Evolutionary conservation across 1,140 invertebrate genomes (phyloP), one percentile per base, ranked within the genome.

Genomic region (Macrobrachium rosenbergii): DNA sequence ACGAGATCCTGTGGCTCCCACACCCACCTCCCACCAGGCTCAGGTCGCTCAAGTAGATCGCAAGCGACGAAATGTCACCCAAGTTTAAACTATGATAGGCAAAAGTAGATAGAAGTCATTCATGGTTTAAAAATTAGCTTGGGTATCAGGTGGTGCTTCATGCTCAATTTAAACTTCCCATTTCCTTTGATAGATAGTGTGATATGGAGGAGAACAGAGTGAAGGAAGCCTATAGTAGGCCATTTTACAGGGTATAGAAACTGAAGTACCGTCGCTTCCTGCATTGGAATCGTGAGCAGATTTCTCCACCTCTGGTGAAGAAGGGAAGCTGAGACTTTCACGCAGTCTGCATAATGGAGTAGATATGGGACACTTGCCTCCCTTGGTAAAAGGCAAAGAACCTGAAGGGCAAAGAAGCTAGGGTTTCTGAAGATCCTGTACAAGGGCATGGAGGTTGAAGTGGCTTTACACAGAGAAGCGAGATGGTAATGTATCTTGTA

Each of bases 51-150:
- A 86, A 63, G 88, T 75, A 64, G 88, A 89, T 78, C 83, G 89
- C 77, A 89, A 89, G 64, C 87, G 89, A 75, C 87, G 89, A 23
- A 89, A 89, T 58, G 89, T 89, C 59, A 89, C 89, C 72, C 89
- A 89, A 59, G 89, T 89, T 43, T 89, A 88, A 60, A 62, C 21
- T 37, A 80, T 75, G 28, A 75, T 75, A 37, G 23, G 16, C 72
- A 37, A 37, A 37, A 37, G 23, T 37, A 75, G 72, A 17, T 37
- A 75, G 23, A 43, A 17, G 45, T 23, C 28, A 14, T 23, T 75
- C 72, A 19, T 19, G 45, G 45, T 75, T 17, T 21, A 21, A 6
- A 21, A 75, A 19, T 37, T n/a, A 75, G 45, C 23, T 75, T 23
- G 23, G 72, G 28, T 75, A 17, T 19, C 23, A 16, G 63, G 83